phyloP scores from a whole-genome alignment of 2,888 invertebrate species.

The Blastobasis adustella region DNA sequence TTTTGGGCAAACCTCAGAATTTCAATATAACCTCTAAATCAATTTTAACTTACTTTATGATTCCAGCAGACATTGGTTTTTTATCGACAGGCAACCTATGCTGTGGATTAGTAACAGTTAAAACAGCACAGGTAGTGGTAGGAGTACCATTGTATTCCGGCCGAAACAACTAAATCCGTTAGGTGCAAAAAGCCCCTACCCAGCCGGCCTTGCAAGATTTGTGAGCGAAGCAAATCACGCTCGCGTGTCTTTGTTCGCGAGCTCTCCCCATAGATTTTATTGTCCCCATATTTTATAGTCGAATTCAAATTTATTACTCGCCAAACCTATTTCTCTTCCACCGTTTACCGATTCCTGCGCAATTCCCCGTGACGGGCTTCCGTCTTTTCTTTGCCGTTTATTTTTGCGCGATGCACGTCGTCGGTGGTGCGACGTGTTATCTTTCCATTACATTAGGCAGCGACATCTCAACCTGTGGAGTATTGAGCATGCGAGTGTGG shows the following conservation, averaged over 20 bases:
- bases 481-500: conserved; percentile 16
- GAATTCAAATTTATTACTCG: conserved; percentile 30
- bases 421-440: conserved; percentile 25
- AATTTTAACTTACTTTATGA: too few relatives aligned
- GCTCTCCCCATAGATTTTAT: conserved; percentile 27
- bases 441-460: conserved; percentile 35
- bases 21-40: too few relatives aligned
- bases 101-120: too few relatives aligned
- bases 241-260: conserved; percentile 22
- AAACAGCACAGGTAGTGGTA: too few relatives aligned
- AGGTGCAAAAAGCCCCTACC: too few relatives aligned
- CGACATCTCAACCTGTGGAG: conserved; percentile 40
- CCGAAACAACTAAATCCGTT: too few relatives aligned
- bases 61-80: too few relatives aligned
- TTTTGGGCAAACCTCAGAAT: too few relatives aligned
- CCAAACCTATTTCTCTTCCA: conserved; percentile 16
- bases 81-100: too few relatives aligned
- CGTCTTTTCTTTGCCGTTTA: conserved; percentile 1
- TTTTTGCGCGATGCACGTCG: conserved; percentile 16
- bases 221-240: conserved; percentile 23
- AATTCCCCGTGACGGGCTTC: too few relatives aligned
- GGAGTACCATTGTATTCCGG: too few relatives aligned
- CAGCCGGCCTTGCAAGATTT: conserved; percentile 11
- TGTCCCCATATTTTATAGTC: conserved; percentile 18
- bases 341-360: conserved; percentile 21